phyloP scores from a whole-genome alignment of 2,113 vertebrate genomes.

The Formicarius rufipectus region DNA sequence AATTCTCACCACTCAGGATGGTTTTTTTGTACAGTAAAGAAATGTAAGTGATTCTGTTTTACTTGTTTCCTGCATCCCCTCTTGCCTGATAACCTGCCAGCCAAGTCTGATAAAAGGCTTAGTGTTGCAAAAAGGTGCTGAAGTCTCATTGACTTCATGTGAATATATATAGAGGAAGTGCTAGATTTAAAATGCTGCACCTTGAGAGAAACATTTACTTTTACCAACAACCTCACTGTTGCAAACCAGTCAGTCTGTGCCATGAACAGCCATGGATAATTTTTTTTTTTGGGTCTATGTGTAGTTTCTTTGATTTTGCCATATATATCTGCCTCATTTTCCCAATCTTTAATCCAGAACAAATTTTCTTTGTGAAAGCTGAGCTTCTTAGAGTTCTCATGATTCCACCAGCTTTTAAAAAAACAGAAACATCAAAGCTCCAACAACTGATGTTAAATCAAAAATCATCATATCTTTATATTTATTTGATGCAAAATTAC shows the following conservation, averaged over 20 bases:
- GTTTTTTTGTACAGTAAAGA: background rate
- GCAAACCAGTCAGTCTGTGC: background rate
- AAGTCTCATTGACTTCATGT: background rate
- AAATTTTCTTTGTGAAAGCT: background rate
- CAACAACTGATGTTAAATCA: background rate
- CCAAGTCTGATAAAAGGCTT: background rate
- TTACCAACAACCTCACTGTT: background rate
- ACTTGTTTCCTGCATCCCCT: background rate
- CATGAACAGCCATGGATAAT: fast-evolving
- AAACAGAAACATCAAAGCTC: background rate
- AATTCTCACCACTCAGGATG: background rate
- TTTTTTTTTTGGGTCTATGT: too few species aligned
- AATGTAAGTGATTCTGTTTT: background rate
- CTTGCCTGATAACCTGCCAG: background rate
- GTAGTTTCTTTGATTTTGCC: background rate
- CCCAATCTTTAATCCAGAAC: background rate
- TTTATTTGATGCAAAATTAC: background rate
- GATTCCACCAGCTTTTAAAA: background rate
- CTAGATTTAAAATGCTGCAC: background rate
- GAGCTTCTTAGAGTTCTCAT: background rate
- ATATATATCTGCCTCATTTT: background rate
- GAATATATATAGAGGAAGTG: background rate
- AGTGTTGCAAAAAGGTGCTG: background rate
- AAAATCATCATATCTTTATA: background rate
- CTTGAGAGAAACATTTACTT: background rate